phyloP scores from a whole-genome alignment of 2,797 vertebrate species.

The Borostomias antarcticus region DNA sequence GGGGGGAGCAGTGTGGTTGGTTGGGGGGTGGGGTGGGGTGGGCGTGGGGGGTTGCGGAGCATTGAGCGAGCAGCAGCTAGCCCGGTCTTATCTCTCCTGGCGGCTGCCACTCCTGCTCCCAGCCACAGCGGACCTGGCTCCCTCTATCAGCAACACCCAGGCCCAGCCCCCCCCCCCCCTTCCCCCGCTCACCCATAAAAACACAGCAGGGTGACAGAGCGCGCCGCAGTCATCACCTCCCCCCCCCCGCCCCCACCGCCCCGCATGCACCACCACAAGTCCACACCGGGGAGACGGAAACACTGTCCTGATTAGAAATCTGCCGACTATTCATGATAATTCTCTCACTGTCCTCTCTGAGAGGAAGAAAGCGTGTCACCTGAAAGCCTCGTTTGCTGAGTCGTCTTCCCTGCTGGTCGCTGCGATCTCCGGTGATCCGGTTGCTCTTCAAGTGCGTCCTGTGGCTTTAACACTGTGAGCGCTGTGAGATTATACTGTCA shows the following conservation, averaged over 20 bases:
- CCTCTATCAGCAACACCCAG: constrained; percentile 87
- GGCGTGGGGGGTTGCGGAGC: constrained; percentile 44
- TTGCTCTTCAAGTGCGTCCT: too few species aligned
- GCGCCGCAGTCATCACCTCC: constrained; percentile 88
- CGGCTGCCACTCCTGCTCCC: constrained; percentile 74
- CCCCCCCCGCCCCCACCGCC: too few species aligned
- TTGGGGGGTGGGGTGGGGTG: background rate
- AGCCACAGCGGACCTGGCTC: constrained; percentile 76
- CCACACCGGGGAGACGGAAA: constrained; percentile 59
- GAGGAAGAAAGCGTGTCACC: constrained; percentile 17
- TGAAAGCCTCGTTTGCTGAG: background rate
- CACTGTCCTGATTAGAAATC: constrained; percentile 58
- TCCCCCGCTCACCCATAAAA: constrained; percentile 78
- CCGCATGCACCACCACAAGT: constrained; percentile 71
- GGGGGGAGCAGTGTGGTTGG: constrained; percentile 23
- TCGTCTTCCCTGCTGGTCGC: too few species aligned
- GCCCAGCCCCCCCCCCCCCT: constrained; percentile 63
- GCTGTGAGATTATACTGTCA: too few species aligned
- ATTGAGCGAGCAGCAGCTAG: constrained; percentile 70
- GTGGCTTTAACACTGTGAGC: too few species aligned
- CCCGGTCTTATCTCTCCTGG: constrained; percentile 77
- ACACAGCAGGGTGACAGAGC: constrained; percentile 79
- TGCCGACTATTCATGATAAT: constrained; percentile 41
- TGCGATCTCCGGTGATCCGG: too few species aligned
- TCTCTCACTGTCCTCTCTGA: constrained; percentile 30